phyloP scores from a whole-genome alignment of 2,888 invertebrate genomes.

The Cephonodes hylas region DNA sequence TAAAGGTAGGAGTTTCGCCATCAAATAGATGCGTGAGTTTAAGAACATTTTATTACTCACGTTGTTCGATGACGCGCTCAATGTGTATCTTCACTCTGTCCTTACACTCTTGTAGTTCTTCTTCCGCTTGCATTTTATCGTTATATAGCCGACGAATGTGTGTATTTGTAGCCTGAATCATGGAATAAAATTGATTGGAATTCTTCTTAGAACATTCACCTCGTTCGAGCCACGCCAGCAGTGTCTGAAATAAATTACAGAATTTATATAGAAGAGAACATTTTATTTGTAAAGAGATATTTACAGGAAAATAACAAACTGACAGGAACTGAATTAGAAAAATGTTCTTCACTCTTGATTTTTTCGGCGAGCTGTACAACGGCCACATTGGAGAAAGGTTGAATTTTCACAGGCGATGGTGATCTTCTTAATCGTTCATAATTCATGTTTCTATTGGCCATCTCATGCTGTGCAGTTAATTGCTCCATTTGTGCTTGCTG shows the following conservation, averaged over 20 bases:
- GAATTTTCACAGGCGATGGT: conserved; percentile 62
- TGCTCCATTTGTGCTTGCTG: conserved; percentile 69
- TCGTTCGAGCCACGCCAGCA: conserved; percentile 95
- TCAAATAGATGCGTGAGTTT: not conserved
- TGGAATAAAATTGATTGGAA: conserved; percentile 95
- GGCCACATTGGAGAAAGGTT: conserved; percentile 63
- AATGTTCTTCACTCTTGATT: conserved; percentile 70
- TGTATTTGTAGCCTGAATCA: conserved; percentile 97
- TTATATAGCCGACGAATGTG: conserved; percentile 92
- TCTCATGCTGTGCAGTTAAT: conserved; percentile 57
- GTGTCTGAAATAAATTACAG: conserved; percentile 74
- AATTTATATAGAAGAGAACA: not conserved
- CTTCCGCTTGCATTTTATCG: conserved; percentile 93
- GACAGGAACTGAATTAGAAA: conserved; percentile 60
- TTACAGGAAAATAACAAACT: conserved; percentile 26
- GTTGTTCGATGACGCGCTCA: conserved; percentile 92
- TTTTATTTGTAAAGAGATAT: not conserved
- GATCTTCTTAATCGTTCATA: conserved; percentile 60
- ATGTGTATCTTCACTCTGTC: conserved; percentile 92
- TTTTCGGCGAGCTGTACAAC: conserved; percentile 66
- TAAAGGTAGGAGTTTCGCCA: not conserved
- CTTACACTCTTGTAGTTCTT: conserved; percentile 92
- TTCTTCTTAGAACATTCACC: conserved; percentile 96
- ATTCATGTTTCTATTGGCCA: conserved; percentile 69
- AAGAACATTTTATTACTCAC: conserved; percentile 83